Conservation (phyloP, 2,113 vertebrate species). For the Pedetes capensis region DNA sequence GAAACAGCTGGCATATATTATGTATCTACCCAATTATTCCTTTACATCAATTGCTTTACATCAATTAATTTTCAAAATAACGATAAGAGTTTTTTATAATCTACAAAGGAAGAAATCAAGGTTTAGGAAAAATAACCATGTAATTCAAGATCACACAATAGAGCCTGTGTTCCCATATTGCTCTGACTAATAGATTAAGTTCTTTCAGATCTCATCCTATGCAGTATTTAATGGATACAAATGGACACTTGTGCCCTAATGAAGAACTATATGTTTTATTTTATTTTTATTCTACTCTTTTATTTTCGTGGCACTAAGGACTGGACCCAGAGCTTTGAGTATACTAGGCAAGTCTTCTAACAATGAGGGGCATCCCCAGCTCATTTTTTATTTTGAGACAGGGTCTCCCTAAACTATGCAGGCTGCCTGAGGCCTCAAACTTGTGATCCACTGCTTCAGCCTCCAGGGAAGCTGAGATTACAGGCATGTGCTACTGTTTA, state of each 20-base stretch:
- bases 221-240: neutral
- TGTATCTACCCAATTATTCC: neutral
- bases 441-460: too few species aligned
- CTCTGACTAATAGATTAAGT: neutral
- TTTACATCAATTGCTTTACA: neutral
- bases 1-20: neutral
- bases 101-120: neutral
- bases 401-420: too few species aligned
- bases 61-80: constrained; percentile 41
- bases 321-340: too few species aligned
- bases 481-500: too few species aligned
- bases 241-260: neutral
- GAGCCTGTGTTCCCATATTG: neutral
- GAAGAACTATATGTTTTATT: neutral
- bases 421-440: too few species aligned
- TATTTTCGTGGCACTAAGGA: too few species aligned
- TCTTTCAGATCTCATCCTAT: neutral
- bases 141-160: neutral
- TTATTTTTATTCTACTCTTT: too few species aligned
- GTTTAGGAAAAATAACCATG: neutral
- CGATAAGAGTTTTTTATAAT: neutral
- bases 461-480: too few species aligned
- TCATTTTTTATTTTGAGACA: too few species aligned
- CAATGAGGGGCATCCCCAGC: too few species aligned
- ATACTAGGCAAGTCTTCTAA: too few species aligned